These are phyloP conservation scores for Cydia strobilella DNA, from an alignment of 1,140 invertebrate genomes.

Conservation along the genomic window DNA sequence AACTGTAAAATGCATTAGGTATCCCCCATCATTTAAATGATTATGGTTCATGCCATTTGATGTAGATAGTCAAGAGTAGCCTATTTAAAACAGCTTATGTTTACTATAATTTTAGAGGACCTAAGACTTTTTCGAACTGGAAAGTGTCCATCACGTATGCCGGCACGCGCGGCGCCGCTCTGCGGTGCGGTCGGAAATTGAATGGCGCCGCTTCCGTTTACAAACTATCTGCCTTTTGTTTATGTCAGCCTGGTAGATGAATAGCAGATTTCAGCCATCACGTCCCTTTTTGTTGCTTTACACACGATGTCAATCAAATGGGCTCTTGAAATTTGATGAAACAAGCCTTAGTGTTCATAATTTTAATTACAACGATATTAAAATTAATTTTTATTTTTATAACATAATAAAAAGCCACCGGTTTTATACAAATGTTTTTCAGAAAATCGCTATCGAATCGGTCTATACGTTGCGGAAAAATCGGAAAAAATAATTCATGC, in stretches of 20 bases:
- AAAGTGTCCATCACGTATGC: not conserved
- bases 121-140: not conserved
- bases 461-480: too few species aligned
- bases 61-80: not conserved
- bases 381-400: too few species aligned
- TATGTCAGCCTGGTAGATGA: conserved; percentile 19
- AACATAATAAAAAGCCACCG: too few species aligned
- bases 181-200: conserved; percentile 34
- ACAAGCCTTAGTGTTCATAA: too few species aligned
- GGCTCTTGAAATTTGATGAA: not conserved
- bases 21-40: not conserved
- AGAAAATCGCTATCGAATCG: too few species aligned
- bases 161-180: conserved; percentile 47
- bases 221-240: conserved; percentile 28
- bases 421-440: too few species aligned
- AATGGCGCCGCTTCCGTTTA: conserved; percentile 8
- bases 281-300: not conserved
- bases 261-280: not conserved
- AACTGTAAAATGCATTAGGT: not conserved
- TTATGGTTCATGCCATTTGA: not conserved
- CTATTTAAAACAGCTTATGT: not conserved
- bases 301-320: not conserved
- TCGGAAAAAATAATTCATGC: too few species aligned
- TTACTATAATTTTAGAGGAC: not conserved
- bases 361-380: too few species aligned